A percentile compares a stretch with the other conserved stretches of the same genome.
Conservation (phyloP, 2,888 invertebrate genomes). For the Zygaena filipendulae region DNA sequence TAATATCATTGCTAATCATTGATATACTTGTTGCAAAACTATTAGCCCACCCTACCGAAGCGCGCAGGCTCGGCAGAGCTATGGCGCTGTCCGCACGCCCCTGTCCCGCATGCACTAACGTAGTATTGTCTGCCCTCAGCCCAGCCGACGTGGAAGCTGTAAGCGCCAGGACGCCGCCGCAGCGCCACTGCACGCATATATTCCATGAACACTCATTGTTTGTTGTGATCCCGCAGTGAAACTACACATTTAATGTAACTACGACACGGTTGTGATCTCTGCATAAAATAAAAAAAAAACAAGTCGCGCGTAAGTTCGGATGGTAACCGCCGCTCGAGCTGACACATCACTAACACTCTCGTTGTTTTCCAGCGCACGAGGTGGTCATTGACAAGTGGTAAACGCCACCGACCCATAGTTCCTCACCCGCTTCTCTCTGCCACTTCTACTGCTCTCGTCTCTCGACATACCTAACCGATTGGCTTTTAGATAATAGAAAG, state of each 20-base stretch:
- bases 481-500: conserved; percentile 36
- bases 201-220: conserved; percentile 68
- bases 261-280: conserved; percentile 63
- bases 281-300: conserved; percentile 53
- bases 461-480: conserved; percentile 37
- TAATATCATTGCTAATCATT: no score
- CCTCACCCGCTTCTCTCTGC: conserved; percentile 62
- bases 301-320: no score
- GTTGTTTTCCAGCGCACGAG: conserved; percentile 77
- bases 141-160: conserved; percentile 60
- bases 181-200: conserved; percentile 59
- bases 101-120: conserved; percentile 57
- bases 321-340: conserved; percentile 43
- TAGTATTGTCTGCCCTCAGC: conserved; percentile 59
- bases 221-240: conserved; percentile 69
- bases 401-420: conserved; percentile 60
- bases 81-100: conserved; percentile 15
- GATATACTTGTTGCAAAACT: conserved; percentile 45
- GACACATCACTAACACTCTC: conserved; percentile 47
- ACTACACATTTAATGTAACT: conserved; percentile 57
- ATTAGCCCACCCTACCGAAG: no score
- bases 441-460: conserved; percentile 55
- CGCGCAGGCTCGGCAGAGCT: no score
- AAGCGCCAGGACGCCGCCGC: conserved; percentile 49
- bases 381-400: conserved; percentile 78